These are phyloP conservation scores for Aldrovandia affinis DNA, from an alignment of 2,797 vertebrate genomes.

Conservation along the genomic window DNA sequence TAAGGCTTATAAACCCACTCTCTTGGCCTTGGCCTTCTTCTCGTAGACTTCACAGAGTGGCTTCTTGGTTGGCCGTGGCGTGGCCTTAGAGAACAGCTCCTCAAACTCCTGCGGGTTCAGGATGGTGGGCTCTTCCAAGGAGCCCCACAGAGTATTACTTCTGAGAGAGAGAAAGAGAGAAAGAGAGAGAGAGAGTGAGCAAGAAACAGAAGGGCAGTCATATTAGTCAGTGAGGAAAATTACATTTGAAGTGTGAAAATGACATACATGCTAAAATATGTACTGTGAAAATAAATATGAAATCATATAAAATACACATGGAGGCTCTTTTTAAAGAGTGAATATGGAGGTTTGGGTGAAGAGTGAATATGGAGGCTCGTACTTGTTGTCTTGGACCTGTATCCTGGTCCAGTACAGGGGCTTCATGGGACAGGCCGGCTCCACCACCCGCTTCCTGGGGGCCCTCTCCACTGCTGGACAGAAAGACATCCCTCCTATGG, in stretches of 20 bases:
- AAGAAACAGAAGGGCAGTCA: not conserved
- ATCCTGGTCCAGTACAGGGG: conserved; percentile 96
- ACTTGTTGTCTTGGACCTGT: conserved; percentile 88
- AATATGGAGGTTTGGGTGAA: conserved; percentile 2
- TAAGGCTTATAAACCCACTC: conserved; percentile 68
- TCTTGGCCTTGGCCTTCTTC: conserved; percentile 87
- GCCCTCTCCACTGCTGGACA: conserved; percentile 53
- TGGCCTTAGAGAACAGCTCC: conserved; percentile 90
- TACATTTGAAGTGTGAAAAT: not conserved
- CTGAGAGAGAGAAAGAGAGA: conserved; percentile 50
- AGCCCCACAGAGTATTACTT: conserved; percentile 83
- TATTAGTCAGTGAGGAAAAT: not conserved
- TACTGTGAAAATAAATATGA: not conserved
- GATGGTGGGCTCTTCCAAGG: conserved; percentile 85
- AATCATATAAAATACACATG: not conserved
- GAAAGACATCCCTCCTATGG: conserved; percentile 34
- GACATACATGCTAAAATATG: not conserved
- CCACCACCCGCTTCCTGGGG: conserved; percentile 83
- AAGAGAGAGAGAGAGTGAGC: not conserved
- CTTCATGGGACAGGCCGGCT: conserved; percentile 89
- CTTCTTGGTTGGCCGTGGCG: conserved; percentile 84
- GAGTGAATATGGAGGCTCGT: conserved; percentile 45
- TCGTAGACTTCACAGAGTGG: conserved; percentile 86
- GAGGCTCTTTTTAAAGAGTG: conserved; percentile 10
- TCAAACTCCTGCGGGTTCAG: conserved; percentile 87